A percentile compares a stretch with the other conserved stretches of the same genome.
phyloP scores from a whole-genome alignment of 1,140 invertebrate genomes.

The Lordiphosa clarofinis region DNA sequence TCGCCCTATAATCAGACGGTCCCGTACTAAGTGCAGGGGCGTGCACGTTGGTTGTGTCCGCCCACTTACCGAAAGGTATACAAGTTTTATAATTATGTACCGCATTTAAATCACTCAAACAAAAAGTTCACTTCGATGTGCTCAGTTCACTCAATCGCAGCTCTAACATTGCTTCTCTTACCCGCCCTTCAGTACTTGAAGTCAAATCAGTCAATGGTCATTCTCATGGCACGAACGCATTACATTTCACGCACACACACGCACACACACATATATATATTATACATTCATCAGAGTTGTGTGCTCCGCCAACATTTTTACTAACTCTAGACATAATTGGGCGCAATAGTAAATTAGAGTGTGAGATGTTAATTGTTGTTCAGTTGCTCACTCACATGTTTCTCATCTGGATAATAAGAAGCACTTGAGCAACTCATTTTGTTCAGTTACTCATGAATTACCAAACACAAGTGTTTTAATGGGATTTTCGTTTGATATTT shows the following conservation, averaged over 20 bases:
- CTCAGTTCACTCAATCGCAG: conserved; percentile 8
- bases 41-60: conserved; percentile 4
- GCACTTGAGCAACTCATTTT: too few relatives aligned
- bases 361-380: too few relatives aligned
- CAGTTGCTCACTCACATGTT: too few relatives aligned
- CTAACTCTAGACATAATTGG: conserved; percentile 12
- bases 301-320: conserved; percentile 5
- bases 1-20: conserved; percentile 35
- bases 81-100: conserved; percentile 19
- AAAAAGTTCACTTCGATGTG: conserved; percentile 12
- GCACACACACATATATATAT: background rate
- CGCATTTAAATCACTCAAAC: conserved; percentile 28
- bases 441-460: too few relatives aligned
- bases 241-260: background rate
- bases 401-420: too few relatives aligned
- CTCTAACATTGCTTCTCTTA: conserved; percentile 8
- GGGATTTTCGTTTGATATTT: conserved; percentile 3
- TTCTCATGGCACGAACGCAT: conserved; percentile 7
- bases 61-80: conserved; percentile 58
- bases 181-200: background rate
- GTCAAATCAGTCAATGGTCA: conserved; percentile 5
- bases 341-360: too few relatives aligned
- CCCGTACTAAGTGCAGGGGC: conserved; percentile 11
- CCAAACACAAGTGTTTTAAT: too few relatives aligned
- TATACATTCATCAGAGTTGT: conserved; percentile 8